Evolutionary conservation across 1,140 invertebrate genomes (phyloP).

Genomic region (Ceratoteleas bidentatus): DNA sequence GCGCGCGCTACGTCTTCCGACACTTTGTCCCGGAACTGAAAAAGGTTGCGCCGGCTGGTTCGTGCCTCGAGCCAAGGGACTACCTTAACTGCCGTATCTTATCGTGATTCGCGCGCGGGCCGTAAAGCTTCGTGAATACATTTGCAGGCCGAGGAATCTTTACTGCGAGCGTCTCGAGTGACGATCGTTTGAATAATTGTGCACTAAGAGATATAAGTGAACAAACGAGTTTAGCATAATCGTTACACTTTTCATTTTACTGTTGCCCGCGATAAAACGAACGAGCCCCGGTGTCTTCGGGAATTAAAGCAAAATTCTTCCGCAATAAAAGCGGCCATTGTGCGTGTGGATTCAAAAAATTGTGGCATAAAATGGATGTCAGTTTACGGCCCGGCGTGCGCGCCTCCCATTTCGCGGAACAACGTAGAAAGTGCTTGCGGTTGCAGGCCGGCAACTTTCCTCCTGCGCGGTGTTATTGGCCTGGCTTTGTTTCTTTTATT

Average conservation of each 20-base stretch:
- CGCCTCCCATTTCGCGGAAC: constrained; percentile 17
- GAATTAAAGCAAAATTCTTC: constrained; percentile 54
- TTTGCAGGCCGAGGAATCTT: constrained; percentile 64
- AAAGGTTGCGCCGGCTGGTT: constrained; percentile 53
- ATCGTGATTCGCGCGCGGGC: constrained; percentile 64
- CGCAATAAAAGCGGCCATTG: constrained; percentile 51
- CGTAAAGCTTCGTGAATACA: constrained; percentile 66
- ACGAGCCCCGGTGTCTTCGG: constrained; percentile 37
- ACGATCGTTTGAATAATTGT: constrained; percentile 69
- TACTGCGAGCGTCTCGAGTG: constrained; percentile 59
- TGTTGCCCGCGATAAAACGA: constrained; percentile 53
- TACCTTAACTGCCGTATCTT: constrained; percentile 66
- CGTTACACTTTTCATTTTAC: constrained; percentile 64
- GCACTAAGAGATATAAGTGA: constrained; percentile 64
- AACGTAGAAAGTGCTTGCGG: constrained; percentile 13
- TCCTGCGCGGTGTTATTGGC: background rate
- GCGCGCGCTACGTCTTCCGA: constrained; percentile 32
- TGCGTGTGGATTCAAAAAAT: constrained; percentile 42
- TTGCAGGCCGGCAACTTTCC: background rate
- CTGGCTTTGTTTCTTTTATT: background rate
- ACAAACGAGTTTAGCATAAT: constrained; percentile 66
- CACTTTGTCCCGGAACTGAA: constrained; percentile 61
- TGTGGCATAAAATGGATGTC: constrained; percentile 41
- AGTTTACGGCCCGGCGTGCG: constrained; percentile 19
- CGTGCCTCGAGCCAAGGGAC: constrained; percentile 58